These are phyloP conservation scores for Peromyscus aztecus DNA, from an alignment of 2,797 vertebrate species.

Conservation along the genomic window DNA sequence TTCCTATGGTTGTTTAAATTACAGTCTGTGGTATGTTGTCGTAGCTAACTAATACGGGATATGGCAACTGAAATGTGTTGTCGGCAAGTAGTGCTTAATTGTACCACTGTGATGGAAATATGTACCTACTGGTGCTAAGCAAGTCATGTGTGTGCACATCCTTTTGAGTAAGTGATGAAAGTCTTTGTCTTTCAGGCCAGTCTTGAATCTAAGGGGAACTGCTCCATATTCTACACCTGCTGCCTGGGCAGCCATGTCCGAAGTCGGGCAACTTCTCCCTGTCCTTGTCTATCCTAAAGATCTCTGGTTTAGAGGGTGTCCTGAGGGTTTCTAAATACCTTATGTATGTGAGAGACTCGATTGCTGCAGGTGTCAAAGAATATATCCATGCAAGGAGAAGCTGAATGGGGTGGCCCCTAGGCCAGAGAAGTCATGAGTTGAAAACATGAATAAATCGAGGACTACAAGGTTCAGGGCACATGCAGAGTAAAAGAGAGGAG, in stretches of 20 bases:
- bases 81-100: not conserved
- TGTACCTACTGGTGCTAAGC: not conserved
- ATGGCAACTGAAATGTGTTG: not conserved
- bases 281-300: not conserved
- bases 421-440: not conserved
- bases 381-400: not conserved
- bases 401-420: not conserved
- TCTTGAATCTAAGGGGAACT: not conserved
- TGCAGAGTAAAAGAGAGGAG: not conserved
- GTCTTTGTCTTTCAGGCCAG: not conserved
- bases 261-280: not conserved
- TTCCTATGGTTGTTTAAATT: not conserved
- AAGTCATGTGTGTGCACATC: not conserved
- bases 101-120: not conserved
- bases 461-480: not conserved
- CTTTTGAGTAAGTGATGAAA: not conserved
- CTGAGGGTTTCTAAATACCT: not conserved
- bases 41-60: not conserved
- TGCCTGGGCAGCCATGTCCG: not conserved
- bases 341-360: not conserved
- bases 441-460: not conserved
- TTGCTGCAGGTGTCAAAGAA: not conserved
- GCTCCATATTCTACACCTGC: not conserved
- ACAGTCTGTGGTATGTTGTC: not conserved
- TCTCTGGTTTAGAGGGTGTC: not conserved